phyloP scores from a whole-genome alignment of 2,113 vertebrate genomes.

The Arizona elegans region DNA sequence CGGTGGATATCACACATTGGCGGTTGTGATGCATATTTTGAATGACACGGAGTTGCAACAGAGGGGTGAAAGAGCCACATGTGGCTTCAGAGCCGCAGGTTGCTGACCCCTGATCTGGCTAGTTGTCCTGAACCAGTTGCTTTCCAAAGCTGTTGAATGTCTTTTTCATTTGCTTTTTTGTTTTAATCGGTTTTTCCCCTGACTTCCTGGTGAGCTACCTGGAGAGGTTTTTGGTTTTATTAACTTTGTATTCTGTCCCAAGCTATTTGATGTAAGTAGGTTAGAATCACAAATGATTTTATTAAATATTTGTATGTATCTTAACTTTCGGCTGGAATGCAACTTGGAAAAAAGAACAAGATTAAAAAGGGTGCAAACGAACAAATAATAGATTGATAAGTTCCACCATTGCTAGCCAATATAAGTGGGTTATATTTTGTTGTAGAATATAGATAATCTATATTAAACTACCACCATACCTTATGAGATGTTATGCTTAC shows the following conservation, averaged over 20 bases:
- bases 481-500: too few species aligned
- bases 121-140: background rate
- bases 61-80: too few species aligned
- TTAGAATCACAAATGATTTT: background rate
- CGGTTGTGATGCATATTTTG: too few species aligned
- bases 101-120: background rate
- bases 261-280: background rate
- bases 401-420: background rate
- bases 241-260: background rate
- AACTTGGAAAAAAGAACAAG: background rate
- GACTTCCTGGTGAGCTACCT: background rate
- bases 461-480: background rate
- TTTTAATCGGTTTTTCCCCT: background rate
- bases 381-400: background rate
- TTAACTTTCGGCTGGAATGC: background rate
- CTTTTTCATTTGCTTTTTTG: background rate
- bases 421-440: background rate
- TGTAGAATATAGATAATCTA: background rate
- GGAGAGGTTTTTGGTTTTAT: background rate
- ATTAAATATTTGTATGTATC: background rate
- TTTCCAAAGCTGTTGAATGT: background rate
- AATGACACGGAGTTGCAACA: too few species aligned
- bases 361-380: background rate
- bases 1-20: too few species aligned
- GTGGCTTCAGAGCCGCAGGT: too few species aligned